Evolutionary conservation across 2,797 vertebrate genomes (phyloP), one percentile per base, ranked within the genome.

Genomic region (Aythya fuligula): DNA sequence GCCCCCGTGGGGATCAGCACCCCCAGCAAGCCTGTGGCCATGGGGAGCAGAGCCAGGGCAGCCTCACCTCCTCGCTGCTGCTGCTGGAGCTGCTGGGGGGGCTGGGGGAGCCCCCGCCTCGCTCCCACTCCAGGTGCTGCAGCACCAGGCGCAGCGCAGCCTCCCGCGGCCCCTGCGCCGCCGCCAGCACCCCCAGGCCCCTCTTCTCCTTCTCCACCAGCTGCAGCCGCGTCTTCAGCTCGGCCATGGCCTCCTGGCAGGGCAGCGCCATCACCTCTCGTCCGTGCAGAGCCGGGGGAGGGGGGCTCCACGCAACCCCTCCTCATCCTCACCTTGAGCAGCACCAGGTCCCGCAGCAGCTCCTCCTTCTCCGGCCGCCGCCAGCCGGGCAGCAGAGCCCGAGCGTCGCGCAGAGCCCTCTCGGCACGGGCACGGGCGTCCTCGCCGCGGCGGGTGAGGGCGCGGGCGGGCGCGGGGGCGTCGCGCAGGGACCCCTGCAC

Each of bases 201-300:
- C 97, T 77, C 82, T 98, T 98, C 95, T 99, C 99, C 66, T 98
- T 98, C 96, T 98, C 98, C 7, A 94, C 97, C 57, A 99, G 97
- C 76, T 98, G 98, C 66, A 99, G 97, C 58, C 88, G 86, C 73
- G 96, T 97, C 85, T 97, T 98, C 90, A 99, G 95, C 78, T 99
- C 98, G 0, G 98, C 98, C 98, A 99, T 98, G 57, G 98, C 98
- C 96, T 99, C 99, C 99, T 99, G 93, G 28, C 27, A 43, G 6
- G 12, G 69, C 45, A 34, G 13, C 1, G 7, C 13, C 0, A 1
- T 41, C 38, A 64, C 38, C 38, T 39, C 17, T 8, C 2, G 8
- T 8, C 49, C 25, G 0, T 18, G 0, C 25, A 30, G 30, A 70
- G 6, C 65, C 0, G 0, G 15, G 27, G 21, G 27, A 14, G 36